phyloP scores from a whole-genome alignment of 1,140 invertebrate species.

The Triops cancriformis region DNA sequence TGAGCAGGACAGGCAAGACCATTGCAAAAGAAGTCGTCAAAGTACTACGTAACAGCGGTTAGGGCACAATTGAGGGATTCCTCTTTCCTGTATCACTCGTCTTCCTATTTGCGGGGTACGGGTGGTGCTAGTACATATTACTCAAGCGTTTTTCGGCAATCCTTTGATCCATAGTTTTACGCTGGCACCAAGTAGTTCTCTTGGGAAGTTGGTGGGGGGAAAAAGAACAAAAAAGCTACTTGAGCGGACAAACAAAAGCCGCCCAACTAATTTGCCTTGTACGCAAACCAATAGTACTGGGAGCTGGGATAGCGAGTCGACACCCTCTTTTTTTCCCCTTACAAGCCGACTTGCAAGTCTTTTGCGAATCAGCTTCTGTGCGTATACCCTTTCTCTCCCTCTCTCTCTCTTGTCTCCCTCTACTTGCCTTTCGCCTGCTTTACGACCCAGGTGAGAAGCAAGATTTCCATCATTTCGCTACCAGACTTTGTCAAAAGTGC shows the following conservation, averaged over 20 bases:
- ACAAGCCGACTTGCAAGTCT: not conserved
- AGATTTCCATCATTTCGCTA: not conserved
- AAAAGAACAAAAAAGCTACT: not conserved
- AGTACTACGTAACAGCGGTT: too few relatives aligned
- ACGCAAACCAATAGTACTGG: conserved; percentile 6
- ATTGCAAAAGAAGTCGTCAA: too few relatives aligned
- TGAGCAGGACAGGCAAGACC: too few relatives aligned
- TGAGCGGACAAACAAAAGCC: conserved; percentile 9
- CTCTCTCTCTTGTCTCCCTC: not conserved
- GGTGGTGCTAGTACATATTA: not conserved
- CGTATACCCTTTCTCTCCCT: not conserved
- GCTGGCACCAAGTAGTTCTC: not conserved
- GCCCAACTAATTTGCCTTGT: conserved; percentile 9
- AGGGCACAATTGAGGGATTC: too few relatives aligned
- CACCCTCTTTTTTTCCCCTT: not conserved
- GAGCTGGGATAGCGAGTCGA: not conserved
- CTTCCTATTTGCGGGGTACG: not conserved
- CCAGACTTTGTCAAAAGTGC: not conserved
- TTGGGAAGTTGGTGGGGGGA: not conserved
- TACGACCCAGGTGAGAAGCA: not conserved
- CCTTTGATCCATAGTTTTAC: not conserved
- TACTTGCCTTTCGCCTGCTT: not conserved
- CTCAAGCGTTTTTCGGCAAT: not conserved
- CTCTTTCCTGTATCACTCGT: not conserved
- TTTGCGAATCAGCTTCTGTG: conserved; percentile 13